Base-by-base conservation (phyloP, 2,113 vertebrate species). In the Neofelis nebulosa region DNA sequence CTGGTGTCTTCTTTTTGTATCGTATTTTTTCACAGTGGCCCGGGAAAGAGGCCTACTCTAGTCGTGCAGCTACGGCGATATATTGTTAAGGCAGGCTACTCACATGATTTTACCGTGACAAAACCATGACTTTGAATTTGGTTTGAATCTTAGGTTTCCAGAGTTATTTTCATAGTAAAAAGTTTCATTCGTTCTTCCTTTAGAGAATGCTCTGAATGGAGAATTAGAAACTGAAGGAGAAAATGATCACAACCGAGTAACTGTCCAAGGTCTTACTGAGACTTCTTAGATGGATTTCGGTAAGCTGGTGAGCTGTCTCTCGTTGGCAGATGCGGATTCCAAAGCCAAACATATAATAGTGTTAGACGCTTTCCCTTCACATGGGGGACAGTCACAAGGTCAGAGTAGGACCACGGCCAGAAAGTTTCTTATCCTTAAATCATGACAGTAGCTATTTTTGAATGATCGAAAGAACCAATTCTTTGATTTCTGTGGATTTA, bases 91-190 rank as follows among this genome's bases (percentile, higher is more conserved):
- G 36, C 1, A 80, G 11, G 5, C 23, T 92, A 74, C 33, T 82
- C 23, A 23, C 29, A 41, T 36, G 31, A 31, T 36, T 89, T 83
- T 84, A 63, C 66, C 71, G 7, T 48, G 31, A 86, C 57, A 81
- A 52, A 96, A 63, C 36, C 19, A 73, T 61, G 57, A 36, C 63
- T 86, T 63, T 65, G 63, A 96, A 61, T 89, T 90, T 92, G 48
- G 41, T 48, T 18, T 45, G 73, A 45, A 45, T 76, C 29, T 96
- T 91, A 85, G 25, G 13, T 88, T 96, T 95, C 80, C 57, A 82
- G 85, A 88, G 15, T 93, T 84, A 50, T 89, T 97, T 96, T 91
- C 65, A 84, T 57, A 41, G 48, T 93, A 78, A 95, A 71, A 83
- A 36, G 2, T 0, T 52, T 93, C 61, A 74, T 97, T 91, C 71